A percentile compares a stretch with the other conserved stretches of the same genome.
phyloP scores from a whole-genome alignment of 2,888 invertebrate species.

The Amphipyra tragopoginis region DNA sequence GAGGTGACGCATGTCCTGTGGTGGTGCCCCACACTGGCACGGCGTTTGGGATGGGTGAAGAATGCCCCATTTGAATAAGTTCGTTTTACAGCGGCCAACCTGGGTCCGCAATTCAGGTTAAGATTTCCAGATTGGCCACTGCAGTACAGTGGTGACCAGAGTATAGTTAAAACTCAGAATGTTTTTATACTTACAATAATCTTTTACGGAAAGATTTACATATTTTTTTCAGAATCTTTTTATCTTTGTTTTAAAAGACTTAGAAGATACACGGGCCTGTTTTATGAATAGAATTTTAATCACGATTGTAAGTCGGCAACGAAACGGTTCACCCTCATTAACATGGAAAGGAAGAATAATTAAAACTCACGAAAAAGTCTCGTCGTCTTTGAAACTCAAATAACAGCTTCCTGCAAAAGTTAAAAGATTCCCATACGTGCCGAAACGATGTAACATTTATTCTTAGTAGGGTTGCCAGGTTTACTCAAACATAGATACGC shows the following conservation, averaged over 20 bases:
- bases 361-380: slow-evolving; percentile 57
- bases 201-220: background rate
- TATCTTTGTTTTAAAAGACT: slow-evolving; percentile 4
- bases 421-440: slow-evolving; percentile 57
- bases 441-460: slow-evolving; percentile 44
- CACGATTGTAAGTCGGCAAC: slow-evolving; percentile 40
- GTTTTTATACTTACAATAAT: background rate
- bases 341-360: slow-evolving; percentile 56
- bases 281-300: slow-evolving; percentile 45
- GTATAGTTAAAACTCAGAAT: no score
- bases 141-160: no score
- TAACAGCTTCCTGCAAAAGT: slow-evolving; percentile 49
- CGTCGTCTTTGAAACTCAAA: slow-evolving; percentile 56
- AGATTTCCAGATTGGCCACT: no score
- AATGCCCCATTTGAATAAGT: no score
- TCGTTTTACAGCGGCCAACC: no score
- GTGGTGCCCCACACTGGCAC: no score
- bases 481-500: background rate
- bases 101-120: no score
- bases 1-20: no score
- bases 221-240: background rate
- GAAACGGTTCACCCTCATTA: slow-evolving; percentile 55
- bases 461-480: slow-evolving; percentile 24
- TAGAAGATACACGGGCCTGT: slow-evolving; percentile 19
- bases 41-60: no score